Conservation (phyloP, 1,140 invertebrate genomes). For the Alviniconcha marisindica region DNA sequence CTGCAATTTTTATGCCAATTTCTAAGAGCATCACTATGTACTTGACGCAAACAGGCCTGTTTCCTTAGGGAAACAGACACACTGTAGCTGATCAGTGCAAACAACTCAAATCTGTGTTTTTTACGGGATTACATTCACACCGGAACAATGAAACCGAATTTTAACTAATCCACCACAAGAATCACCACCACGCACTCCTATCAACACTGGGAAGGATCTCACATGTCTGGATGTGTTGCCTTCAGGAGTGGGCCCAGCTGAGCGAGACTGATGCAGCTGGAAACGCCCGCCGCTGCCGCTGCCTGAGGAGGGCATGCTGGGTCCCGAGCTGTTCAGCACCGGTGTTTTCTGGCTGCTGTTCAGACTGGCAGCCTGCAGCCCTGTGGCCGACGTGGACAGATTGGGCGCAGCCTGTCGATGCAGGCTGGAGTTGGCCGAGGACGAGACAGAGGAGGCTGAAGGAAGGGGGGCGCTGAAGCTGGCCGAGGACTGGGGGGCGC, state of each 20-base stretch:
- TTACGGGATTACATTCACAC: too few species aligned
- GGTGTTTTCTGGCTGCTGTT: constrained; percentile 53
- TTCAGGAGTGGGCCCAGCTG: constrained; percentile 25
- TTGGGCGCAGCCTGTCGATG: neutral
- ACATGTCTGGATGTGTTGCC: constrained; percentile 29
- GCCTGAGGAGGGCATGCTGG: constrained; percentile 32
- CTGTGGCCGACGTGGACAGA: neutral
- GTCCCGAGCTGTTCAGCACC: constrained; percentile 40
- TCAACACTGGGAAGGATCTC: neutral
- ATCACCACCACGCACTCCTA: too few species aligned
- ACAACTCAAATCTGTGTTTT: too few species aligned
- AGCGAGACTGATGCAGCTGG: constrained; percentile 29
- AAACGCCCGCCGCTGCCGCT: constrained; percentile 34
- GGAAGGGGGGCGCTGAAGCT: too few species aligned
- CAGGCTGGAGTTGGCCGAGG: neutral
- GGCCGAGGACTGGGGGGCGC: neutral
- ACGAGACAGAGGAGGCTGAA: neutral
- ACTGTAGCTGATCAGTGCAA: too few species aligned
- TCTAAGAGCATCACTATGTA: too few species aligned
- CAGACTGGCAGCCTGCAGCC: constrained; percentile 30
- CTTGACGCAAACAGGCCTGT: too few species aligned
- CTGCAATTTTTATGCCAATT: too few species aligned
- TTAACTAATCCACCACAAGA: too few species aligned
- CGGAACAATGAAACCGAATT: too few species aligned
- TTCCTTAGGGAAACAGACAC: too few species aligned